phyloP scores from a whole-genome alignment of 2,888 invertebrate genomes.

The Alloplasta piceator region DNA sequence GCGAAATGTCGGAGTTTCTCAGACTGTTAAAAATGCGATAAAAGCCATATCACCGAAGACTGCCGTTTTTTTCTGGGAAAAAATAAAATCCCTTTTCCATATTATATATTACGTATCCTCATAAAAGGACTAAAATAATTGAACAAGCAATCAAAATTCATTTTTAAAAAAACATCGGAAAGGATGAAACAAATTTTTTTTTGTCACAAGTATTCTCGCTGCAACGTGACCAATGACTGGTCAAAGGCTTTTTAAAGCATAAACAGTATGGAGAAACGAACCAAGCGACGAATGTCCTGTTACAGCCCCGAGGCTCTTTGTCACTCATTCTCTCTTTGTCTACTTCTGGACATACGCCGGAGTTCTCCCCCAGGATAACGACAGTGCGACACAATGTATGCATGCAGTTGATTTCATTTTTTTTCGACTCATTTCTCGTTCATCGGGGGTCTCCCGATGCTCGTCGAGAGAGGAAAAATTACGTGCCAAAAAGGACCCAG shows the following conservation, averaged over 20 bases:
- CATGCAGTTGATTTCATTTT: constrained; percentile 54
- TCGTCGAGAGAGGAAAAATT: constrained; percentile 24
- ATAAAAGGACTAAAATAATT: no score
- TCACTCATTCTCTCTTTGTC: constrained; percentile 28
- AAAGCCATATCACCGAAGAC: no score
- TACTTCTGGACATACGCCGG: constrained; percentile 30
- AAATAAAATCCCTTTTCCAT: no score
- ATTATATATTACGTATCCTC: no score
- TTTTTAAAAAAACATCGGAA: background rate
- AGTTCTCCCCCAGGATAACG: constrained; percentile 24
- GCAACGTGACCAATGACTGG: constrained; percentile 16
- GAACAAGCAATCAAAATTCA: background rate
- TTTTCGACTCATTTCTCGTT: constrained; percentile 16
- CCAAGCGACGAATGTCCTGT: constrained; percentile 30
- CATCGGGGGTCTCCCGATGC: constrained; percentile 14
- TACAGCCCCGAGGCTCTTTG: constrained; percentile 45
- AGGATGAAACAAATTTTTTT: no score
- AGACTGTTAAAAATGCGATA: no score
- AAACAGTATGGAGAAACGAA: constrained; percentile 31
- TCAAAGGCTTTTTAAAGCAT: constrained; percentile 10
- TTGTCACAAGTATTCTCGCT: background rate
- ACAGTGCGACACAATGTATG: constrained; percentile 48
- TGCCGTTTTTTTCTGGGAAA: no score
- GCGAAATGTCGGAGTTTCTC: no score
- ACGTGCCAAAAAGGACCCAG: constrained; percentile 21